Percentiles rank a stretch among this genome's conserved stretches.
Evolutionary conservation across 2,113 vertebrate species (phyloP).

Genomic region (Tautogolabrus adspersus): DNA sequence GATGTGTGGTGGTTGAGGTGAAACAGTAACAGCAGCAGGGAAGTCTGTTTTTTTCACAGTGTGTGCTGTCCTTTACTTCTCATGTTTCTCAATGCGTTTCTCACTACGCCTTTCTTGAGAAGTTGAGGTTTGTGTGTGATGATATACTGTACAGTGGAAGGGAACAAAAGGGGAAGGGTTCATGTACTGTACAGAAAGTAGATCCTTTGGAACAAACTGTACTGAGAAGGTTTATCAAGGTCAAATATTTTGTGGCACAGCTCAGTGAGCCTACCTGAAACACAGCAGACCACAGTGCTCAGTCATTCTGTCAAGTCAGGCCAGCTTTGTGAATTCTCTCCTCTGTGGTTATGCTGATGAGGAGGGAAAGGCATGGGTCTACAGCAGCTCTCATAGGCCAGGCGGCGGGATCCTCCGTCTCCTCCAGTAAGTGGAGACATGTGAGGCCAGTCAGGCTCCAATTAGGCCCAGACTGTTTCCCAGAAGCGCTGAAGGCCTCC

Average conservation of each 20-base stretch:
- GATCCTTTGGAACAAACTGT: slow-evolving; percentile 45
- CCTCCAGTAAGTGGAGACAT: slow-evolving; percentile 79
- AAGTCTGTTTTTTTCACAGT: slow-evolving; percentile 57
- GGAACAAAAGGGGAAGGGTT: slow-evolving; percentile 36
- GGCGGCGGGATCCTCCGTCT: slow-evolving; percentile 65
- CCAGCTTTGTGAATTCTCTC: slow-evolving; percentile 29
- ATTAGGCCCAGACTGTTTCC: slow-evolving; percentile 80
- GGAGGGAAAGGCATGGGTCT: slow-evolving; percentile 38
- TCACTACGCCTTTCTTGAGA: not conserved
- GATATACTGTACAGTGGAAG: slow-evolving; percentile 18
- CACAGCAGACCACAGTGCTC: slow-evolving; percentile 16
- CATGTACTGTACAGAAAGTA: slow-evolving; percentile 13
- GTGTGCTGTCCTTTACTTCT: slow-evolving; percentile 39
- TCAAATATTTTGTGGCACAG: not conserved
- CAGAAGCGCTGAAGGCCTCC: slow-evolving; percentile 72
- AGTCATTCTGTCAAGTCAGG: slow-evolving; percentile 36
- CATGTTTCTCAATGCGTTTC: slow-evolving; percentile 28
- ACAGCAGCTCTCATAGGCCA: slow-evolving; percentile 51
- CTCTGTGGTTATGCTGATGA: slow-evolving; percentile 64
- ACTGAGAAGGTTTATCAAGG: not conserved
- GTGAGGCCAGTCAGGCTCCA: slow-evolving; percentile 75
- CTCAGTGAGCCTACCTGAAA: slow-evolving; percentile 18
- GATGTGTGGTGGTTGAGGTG: slow-evolving; percentile 46
- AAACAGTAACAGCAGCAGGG: slow-evolving; percentile 26
- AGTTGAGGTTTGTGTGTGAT: slow-evolving; percentile 4